Base-by-base conservation (phyloP, 2,797 vertebrate species). In the Zenarchopterus dispar region DNA sequence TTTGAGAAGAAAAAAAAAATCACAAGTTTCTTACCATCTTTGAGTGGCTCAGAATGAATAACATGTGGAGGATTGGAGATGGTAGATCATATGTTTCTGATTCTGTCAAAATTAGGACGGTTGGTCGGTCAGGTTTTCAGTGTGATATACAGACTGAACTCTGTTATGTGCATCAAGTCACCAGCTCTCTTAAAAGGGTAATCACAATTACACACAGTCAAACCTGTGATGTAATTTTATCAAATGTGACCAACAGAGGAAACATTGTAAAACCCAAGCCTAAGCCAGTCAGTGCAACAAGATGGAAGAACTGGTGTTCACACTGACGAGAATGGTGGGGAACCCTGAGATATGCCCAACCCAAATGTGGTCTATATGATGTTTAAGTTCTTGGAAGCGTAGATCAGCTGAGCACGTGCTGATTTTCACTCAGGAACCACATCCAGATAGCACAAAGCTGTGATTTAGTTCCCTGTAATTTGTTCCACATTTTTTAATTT, bases 221-320 rank as follows among this genome's bases (percentile, higher is more conserved):
- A 56, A 47, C 47, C 9, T 0, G 8, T 57, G 24, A 31, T 24
- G n/a, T 23, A 43, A 42, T 66, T 65, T 44, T 48, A 48, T 31
- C 5, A 56, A 65, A 65, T 0, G 24, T 62, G 53, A 62, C 58
- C 19, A 42, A 51, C 23, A 56, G 50, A 44, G 19, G 52, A 53
- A 51, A 43, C 42, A 33, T 39, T 24, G 45, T 39, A 33, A 26
- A 55, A 33, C 17, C 31, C 26, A 26, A 17, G 19, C 5, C 18
- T 54, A 4, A 15, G 18, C 36, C 15, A 28, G 18, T 16, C 47
- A 31, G 36, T 16, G 8, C 11, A 42, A 13, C 18, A 19, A 43
- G 23, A 9, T 2, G 10, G 47, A 33, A 3, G 18, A 46, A 31
- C 1, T 9, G 1, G 16, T 33, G 45, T 19, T 44, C 4, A 19